phyloP scores from a whole-genome alignment of 2,113 vertebrate species.

The Syngnathoides biaculeatus region DNA sequence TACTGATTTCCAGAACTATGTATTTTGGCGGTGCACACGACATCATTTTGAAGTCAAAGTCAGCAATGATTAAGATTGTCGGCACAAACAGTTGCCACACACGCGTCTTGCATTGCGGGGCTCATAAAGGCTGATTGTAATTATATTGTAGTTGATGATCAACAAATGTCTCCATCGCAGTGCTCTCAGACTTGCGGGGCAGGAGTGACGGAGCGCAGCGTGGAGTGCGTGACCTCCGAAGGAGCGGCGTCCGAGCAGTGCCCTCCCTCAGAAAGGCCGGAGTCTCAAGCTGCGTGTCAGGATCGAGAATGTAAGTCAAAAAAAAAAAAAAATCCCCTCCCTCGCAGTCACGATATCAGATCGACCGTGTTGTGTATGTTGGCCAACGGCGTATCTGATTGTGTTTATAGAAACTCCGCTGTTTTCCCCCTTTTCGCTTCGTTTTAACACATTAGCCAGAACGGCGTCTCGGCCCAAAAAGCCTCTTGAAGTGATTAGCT shows the following conservation, averaged over 20 bases:
- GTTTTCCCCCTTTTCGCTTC: slow-evolving; percentile 31
- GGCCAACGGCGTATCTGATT: slow-evolving; percentile 41
- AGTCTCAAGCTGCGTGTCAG: slow-evolving; percentile 76
- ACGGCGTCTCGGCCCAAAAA: slow-evolving; percentile 19
- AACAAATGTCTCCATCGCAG: slow-evolving; percentile 53
- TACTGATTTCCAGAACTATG: not conserved
- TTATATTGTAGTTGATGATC: not conserved
- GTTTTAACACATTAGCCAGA: slow-evolving; percentile 36
- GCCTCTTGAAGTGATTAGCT: slow-evolving; percentile 33
- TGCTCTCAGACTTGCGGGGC: slow-evolving; percentile 88
- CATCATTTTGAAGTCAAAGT: not conserved
- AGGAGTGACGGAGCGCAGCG: slow-evolving; percentile 80
- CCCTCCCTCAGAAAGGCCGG: slow-evolving; percentile 77
- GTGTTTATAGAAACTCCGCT: slow-evolving; percentile 41
- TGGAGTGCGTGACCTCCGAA: slow-evolving; percentile 79
- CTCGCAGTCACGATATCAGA: slow-evolving; percentile 33
- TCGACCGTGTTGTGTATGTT: slow-evolving; percentile 38
- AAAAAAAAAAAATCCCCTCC: not conserved
- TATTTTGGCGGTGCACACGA: not conserved
- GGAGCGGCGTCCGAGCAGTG: slow-evolving; percentile 79
- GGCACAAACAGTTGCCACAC: not conserved
- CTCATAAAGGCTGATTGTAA: not conserved
- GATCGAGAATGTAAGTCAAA: slow-evolving; percentile 82
- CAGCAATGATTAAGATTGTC: not conserved
- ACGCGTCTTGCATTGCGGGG: not conserved